Percentiles rank a stretch among this genome's conserved stretches.
Conservation (phyloP, 1,140 invertebrate genomes). For the Papilio polytes region DNA sequence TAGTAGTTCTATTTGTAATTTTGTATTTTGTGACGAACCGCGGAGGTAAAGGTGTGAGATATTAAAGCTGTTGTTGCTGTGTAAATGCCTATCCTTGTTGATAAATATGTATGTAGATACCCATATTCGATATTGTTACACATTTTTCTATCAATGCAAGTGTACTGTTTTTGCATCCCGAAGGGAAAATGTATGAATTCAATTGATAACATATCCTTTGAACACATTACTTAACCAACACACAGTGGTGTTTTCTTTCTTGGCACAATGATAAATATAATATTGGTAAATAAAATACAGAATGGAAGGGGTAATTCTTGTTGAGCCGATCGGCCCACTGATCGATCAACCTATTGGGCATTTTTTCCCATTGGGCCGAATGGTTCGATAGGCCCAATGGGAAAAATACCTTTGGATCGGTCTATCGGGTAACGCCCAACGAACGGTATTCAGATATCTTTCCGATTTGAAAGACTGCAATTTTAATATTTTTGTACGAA, state of each 20-base stretch:
- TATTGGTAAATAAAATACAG: neutral
- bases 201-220: too few relatives aligned
- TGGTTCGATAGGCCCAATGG: too few relatives aligned
- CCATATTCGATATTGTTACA: neutral
- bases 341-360: too few relatives aligned
- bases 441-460: conserved; percentile 20
- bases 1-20: conserved; percentile 30
- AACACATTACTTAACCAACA: too few relatives aligned
- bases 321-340: too few relatives aligned
- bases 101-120: neutral
- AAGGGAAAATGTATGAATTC: too few relatives aligned
- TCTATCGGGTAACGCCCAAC: too few relatives aligned
- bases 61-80: neutral
- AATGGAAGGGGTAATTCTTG: neutral
- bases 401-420: too few relatives aligned
- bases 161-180: neutral
- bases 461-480: conserved; percentile 1
- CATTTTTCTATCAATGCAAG: neutral
- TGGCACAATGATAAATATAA: too few relatives aligned
- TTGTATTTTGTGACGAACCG: conserved; percentile 35
- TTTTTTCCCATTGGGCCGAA: too few relatives aligned
- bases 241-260: too few relatives aligned
- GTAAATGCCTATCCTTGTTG: neutral
- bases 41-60: neutral
- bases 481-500: conserved; percentile 29